phyloP scores from a whole-genome alignment of 2,888 invertebrate species.

The Hyposoter didymator region DNA sequence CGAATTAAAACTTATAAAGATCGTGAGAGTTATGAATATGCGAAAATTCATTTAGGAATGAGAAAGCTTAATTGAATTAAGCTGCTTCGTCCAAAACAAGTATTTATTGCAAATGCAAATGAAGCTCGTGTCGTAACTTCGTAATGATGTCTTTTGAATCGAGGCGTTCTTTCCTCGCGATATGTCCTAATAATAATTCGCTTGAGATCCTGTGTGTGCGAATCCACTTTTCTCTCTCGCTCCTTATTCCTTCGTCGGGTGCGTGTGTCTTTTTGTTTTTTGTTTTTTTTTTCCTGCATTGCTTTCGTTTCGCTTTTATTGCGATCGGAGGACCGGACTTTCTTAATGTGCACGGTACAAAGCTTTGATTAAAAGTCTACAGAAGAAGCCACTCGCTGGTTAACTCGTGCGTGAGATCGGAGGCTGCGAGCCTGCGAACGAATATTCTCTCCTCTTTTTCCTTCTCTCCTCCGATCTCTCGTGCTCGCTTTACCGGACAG shows the following conservation, averaged over 20 bases:
- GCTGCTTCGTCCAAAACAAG: background rate
- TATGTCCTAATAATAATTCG: background rate
- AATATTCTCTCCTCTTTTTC: slow-evolving; percentile 8
- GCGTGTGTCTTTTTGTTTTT: background rate
- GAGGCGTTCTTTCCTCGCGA: background rate
- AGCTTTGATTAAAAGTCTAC: slow-evolving; percentile 62
- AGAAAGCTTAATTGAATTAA: slow-evolving; percentile 8
- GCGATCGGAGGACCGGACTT: slow-evolving; percentile 49
- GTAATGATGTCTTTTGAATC: slow-evolving; percentile 25
- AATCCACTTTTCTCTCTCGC: background rate
- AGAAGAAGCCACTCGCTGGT: slow-evolving; percentile 62
- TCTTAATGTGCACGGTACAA: slow-evolving; percentile 57
- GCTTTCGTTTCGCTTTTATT: slow-evolving; percentile 31
- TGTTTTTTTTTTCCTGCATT: slow-evolving; percentile 11
- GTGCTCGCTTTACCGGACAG: slow-evolving; percentile 32
- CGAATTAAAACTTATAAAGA: background rate
- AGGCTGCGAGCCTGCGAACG: slow-evolving; percentile 14
- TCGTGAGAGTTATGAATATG: background rate
- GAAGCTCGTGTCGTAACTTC: slow-evolving; percentile 1
- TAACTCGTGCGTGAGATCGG: slow-evolving; percentile 64
- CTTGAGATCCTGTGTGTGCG: slow-evolving; percentile 1
- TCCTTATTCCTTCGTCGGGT: background rate
- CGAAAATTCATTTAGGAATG: background rate
- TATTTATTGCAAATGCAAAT: slow-evolving; percentile 23
- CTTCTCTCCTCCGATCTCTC: slow-evolving; percentile 15